Evolutionary conservation across 2,113 vertebrate genomes (phyloP).

Genomic region (Mobula hypostoma): DNA sequence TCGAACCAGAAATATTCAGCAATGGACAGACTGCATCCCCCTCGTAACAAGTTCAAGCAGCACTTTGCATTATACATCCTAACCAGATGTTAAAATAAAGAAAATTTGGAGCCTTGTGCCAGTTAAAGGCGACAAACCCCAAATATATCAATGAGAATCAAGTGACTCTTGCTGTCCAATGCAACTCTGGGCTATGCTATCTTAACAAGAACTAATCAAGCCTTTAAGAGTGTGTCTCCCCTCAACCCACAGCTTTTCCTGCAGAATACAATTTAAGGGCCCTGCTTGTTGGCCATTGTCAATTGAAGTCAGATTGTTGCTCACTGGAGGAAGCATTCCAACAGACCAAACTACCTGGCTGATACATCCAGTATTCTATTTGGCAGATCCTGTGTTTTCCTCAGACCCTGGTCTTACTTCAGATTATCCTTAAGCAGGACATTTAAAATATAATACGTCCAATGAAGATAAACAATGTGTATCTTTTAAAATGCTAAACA

Average conservation of each 20-base stretch:
- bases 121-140: no score
- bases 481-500: no score
- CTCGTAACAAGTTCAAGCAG: neutral
- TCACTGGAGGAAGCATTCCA: no score
- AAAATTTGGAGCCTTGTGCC: neutral
- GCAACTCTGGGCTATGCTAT: neutral
- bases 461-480: no score
- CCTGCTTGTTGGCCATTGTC: neutral
- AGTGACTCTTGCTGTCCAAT: neutral
- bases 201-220: neutral
- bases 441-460: no score
- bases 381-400: no score
- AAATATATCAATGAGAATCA: neutral
- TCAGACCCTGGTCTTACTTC: no score
- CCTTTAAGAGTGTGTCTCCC: neutral
- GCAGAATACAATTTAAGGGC: neutral
- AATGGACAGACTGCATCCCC: neutral
- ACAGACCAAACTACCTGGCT: no score
- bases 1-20: neutral
- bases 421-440: no score
- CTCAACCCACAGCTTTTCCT: neutral
- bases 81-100: neutral
- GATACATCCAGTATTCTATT: no score
- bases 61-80: neutral
- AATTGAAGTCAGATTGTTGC: no score